These are phyloP conservation scores for Orcinus orca DNA, from an alignment of 2,113 vertebrate species.

Conservation along the genomic window DNA sequence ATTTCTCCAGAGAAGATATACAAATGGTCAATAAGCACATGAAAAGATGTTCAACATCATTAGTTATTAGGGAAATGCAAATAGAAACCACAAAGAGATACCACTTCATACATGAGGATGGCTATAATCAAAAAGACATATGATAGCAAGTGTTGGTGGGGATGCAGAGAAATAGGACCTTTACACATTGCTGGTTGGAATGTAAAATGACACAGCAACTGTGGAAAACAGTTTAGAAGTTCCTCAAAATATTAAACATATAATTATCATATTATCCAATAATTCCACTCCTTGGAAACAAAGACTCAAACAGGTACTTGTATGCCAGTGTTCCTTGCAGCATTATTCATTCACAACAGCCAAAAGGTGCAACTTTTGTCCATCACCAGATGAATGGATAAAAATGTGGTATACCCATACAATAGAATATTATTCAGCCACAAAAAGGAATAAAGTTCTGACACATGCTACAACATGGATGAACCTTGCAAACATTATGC, in stretches of 20 bases:
- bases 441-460: neutral
- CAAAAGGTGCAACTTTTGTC: neutral
- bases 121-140: neutral
- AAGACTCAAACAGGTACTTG: neutral
- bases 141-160: neutral
- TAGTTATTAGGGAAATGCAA: neutral
- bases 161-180: neutral
- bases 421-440: neutral
- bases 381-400: neutral
- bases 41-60: conserved; percentile 8
- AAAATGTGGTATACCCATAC: neutral
- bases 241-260: neutral
- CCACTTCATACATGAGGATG: neutral
- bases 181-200: neutral
- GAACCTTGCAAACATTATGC: neutral
- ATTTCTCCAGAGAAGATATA: neutral
- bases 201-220: neutral
- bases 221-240: neutral
- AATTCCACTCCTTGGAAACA: neutral
- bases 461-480: neutral
- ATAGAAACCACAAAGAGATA: neutral
- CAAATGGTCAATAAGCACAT: neutral
- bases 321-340: neutral
- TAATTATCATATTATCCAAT: neutral
- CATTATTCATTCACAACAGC: neutral